Conservation (phyloP, 2,888 invertebrate genomes). For the Lamellibrachia satsuma region DNA sequence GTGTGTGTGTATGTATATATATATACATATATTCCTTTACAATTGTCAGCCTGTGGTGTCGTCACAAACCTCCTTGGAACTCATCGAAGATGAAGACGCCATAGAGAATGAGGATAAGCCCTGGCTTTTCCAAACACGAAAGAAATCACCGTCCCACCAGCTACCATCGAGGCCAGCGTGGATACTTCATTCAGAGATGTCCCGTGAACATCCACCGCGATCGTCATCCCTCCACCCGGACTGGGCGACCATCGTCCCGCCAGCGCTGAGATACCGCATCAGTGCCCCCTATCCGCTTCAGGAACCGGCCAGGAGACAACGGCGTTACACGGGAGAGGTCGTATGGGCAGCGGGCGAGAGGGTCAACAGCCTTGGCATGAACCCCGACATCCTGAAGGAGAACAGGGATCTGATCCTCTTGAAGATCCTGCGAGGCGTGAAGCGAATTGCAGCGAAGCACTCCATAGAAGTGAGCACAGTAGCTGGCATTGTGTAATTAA, state of each 20-base stretch:
- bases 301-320: background rate
- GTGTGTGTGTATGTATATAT: no score
- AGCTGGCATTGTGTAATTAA: background rate
- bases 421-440: background rate
- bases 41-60: background rate
- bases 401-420: background rate
- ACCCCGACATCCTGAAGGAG: background rate
- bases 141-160: background rate
- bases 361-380: background rate
- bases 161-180: background rate
- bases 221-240: background rate
- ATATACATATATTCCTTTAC: background rate
- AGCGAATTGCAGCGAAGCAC: background rate
- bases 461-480: background rate
- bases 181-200: no score
- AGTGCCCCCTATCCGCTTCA: background rate
- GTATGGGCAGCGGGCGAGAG: background rate
- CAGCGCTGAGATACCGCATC: background rate
- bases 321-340: background rate
- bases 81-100: background rate
- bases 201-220: no score
- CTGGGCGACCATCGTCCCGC: background rate
- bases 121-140: no score
- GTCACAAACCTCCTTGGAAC: background rate
- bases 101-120: background rate